Evolutionary conservation across 2,797 vertebrate genomes (phyloP).

Genomic region (Iguana delicatissima): DNA sequence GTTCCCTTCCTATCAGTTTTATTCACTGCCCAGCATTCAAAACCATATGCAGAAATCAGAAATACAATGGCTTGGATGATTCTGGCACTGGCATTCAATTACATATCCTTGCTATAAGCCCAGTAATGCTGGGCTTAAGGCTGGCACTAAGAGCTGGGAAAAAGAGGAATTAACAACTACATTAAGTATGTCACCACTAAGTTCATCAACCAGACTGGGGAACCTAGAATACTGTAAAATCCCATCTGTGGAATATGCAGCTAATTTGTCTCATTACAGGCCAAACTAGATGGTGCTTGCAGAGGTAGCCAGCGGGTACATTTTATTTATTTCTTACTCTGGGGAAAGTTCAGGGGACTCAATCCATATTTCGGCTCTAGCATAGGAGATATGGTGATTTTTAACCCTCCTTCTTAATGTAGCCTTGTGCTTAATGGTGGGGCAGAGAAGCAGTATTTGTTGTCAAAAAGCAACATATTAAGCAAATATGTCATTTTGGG

Average conservation of each 20-base stretch:
- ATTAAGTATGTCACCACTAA: neutral
- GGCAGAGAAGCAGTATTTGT: too few relatives aligned
- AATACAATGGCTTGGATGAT: too few relatives aligned
- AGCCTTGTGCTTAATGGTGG: too few relatives aligned
- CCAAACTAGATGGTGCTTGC: neutral
- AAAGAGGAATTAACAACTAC: neutral
- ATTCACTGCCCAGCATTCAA: too few relatives aligned
- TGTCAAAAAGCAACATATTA: too few relatives aligned
- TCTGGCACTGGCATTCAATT: too few relatives aligned
- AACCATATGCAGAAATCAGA: too few relatives aligned
- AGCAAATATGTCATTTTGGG: too few relatives aligned
- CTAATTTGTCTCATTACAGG: neutral
- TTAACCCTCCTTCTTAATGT: too few relatives aligned
- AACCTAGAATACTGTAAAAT: neutral
- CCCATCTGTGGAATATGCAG: constrained; percentile 3
- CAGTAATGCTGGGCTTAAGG: constrained; percentile 21
- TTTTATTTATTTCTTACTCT: too few relatives aligned
- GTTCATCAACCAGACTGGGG: neutral
- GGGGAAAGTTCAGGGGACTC: neutral
- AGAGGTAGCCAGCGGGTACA: neutral
- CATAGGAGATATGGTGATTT: too few relatives aligned
- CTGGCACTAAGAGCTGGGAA: neutral
- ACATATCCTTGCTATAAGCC: neutral
- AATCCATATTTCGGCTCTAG: neutral
- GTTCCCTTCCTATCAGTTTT: too few relatives aligned